These are phyloP conservation scores for Monomorium pharaonis DNA, from an alignment of 1,140 invertebrate species.

Conservation along the genomic window DNA sequence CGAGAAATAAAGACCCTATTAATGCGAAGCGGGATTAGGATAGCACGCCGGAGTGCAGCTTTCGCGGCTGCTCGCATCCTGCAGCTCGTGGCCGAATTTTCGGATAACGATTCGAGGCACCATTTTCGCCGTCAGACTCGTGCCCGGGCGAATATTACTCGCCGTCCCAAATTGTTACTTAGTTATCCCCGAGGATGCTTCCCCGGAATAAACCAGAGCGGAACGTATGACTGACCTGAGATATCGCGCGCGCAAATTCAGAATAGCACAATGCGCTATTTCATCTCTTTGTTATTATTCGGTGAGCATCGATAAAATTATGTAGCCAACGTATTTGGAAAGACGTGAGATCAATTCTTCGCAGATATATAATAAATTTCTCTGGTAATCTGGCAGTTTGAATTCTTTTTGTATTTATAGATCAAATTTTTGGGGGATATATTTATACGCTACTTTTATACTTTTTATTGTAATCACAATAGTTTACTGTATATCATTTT, in stretches of 20 bases:
- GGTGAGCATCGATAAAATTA: background rate
- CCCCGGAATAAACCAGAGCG: background rate
- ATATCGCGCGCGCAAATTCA: background rate
- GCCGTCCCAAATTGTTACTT: constrained; percentile 15
- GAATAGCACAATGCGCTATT: background rate
- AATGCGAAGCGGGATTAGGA: constrained; percentile 53
- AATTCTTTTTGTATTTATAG: background rate
- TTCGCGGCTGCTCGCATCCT: constrained; percentile 1
- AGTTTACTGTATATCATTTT: background rate
- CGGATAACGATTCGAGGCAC: constrained; percentile 46
- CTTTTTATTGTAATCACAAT: background rate
- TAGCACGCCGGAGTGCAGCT: constrained; percentile 11
- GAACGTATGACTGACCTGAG: background rate
- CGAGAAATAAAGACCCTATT: constrained; percentile 59
- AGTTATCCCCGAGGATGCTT: constrained; percentile 15
- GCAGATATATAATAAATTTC: background rate
- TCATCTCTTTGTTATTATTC: background rate
- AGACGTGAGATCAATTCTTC: background rate
- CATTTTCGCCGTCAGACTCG: constrained; percentile 21
- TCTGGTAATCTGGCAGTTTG: background rate
- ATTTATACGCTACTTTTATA: background rate
- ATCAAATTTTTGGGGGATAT: background rate
- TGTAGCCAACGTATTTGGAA: background rate
- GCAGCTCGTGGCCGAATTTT: constrained; percentile 9
- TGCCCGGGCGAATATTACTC: constrained; percentile 10